Evolutionary conservation across 2,888 invertebrate species (phyloP).

Genomic region (Drosophila borborema): DNA sequence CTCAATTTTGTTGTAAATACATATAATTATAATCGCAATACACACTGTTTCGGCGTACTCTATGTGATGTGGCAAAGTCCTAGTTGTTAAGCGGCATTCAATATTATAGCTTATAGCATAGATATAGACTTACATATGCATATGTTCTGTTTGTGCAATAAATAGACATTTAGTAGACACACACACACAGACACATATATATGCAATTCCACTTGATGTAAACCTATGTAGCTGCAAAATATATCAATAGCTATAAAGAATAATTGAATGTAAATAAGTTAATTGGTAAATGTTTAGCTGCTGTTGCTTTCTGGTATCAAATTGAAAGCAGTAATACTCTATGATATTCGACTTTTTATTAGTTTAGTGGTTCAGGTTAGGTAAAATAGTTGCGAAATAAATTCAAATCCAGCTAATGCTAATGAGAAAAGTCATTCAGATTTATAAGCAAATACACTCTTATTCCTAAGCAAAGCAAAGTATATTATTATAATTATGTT

Average conservation of each 20-base stretch:
- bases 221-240: conserved; percentile 33
- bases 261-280: conserved; percentile 35
- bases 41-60: conserved; percentile 20
- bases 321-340: neutral
- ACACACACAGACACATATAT: neutral
- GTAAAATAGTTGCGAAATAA: neutral
- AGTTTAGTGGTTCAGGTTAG: neutral
- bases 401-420: neutral
- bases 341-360: conserved; percentile 4
- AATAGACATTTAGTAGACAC: neutral
- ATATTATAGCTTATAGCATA: conserved; percentile 9
- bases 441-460: conserved; percentile 12
- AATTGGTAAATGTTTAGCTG: conserved; percentile 18
- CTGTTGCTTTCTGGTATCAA: conserved; percentile 28
- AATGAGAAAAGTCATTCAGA: conserved; percentile 1
- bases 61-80: conserved; percentile 63
- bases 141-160: conserved; percentile 20
- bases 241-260: conserved; percentile 49
- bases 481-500: conserved; percentile 8
- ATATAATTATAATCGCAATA: conserved; percentile 23
- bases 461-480: conserved; percentile 8
- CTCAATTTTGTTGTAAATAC: conserved; percentile 52
- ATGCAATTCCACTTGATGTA: conserved; percentile 25
- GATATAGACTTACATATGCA: too few species aligned
- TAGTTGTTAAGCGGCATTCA: conserved; percentile 39